Evolutionary conservation across 2,113 vertebrate genomes (phyloP).

Genomic region (Oreochromis tanganicae): DNA sequence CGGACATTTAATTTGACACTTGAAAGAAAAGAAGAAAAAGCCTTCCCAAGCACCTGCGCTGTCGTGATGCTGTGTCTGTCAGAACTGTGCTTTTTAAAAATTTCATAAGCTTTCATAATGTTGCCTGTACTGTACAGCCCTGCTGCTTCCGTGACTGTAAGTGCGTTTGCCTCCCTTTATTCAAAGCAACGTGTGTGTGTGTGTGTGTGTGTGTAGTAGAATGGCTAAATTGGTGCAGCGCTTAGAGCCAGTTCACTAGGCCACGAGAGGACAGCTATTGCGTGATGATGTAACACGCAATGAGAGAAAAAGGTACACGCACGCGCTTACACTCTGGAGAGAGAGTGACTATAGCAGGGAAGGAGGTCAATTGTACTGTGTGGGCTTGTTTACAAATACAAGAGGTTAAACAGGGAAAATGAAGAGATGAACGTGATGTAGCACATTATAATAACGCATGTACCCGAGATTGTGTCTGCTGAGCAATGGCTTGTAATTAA

Average conservation of each 20-base stretch:
- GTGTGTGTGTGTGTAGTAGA: slow-evolving; percentile 10
- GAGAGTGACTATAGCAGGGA: background rate
- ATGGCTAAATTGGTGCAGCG: slow-evolving; percentile 51
- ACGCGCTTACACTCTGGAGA: background rate
- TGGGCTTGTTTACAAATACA: slow-evolving; percentile 37
- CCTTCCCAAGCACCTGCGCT: background rate
- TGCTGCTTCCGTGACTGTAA: slow-evolving; percentile 47
- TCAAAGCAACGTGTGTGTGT: slow-evolving; percentile 41
- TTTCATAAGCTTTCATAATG: background rate
- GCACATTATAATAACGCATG: background rate
- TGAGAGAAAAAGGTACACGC: background rate
- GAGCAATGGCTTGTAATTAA: background rate
- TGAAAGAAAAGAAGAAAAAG: background rate
- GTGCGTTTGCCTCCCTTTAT: slow-evolving; percentile 35
- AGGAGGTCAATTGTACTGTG: slow-evolving; percentile 30
- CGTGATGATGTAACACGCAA: slow-evolving; percentile 74
- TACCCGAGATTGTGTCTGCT: background rate
- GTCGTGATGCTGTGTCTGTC: background rate
- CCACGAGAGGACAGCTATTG: slow-evolving; percentile 69
- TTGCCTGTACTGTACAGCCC: background rate
- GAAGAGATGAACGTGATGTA: background rate
- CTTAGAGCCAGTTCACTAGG: slow-evolving; percentile 73
- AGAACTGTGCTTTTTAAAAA: background rate
- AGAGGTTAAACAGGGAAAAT: background rate
- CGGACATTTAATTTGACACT: background rate